Evolutionary conservation across 2,888 invertebrate genomes (phyloP), one percentile per base, ranked within the genome.

Genomic region (Sicus ferrugineus): DNA sequence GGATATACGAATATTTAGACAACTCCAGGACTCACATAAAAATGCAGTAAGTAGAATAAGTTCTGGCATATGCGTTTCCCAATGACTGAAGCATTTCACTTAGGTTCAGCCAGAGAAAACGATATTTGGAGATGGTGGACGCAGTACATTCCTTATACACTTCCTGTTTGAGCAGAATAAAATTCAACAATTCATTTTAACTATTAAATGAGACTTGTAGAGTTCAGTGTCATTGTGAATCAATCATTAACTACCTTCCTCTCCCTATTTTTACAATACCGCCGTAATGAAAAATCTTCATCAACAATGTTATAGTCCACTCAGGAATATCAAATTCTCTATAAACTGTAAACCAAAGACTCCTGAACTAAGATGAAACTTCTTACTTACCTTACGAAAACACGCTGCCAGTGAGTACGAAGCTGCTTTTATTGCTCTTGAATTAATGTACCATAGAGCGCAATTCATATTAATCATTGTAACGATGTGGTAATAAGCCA

Each of bases 401-500:
- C 88, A 87, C 63, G 85, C 85, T 0, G 88, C 87, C 2, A 89
- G 83, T 67, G 88, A 87, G 76, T 87, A 86, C 16, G 89, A 88
- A 0, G 90, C 91, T 50, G 89, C 88, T 77, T 89, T 89, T 69
- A 91, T 89, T 2, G 89, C 91, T 77, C 89, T 87, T 71, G 90
- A 90, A 79, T 91, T 91, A 67, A 91, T 91, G 76, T 90, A 91
- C 91, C 91, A 91, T 2, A 91, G 84, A 0, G 90, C 90, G 72
- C 90, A 90, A 78, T 90, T 91, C 91, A 91, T 91, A 76, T 91
- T 91, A 63, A 91, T 89, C 89, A 90, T 91, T 0, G 88, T 90
- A 38, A 91, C 89, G 58, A 91, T 90, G 75, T 91, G 91, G 77
- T 88, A 88, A 73, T 82, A 82, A 1, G 81, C 82, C 46, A 84